Conservation (phyloP, 2,113 vertebrate species). For the Pseudopodoces humilis region DNA sequence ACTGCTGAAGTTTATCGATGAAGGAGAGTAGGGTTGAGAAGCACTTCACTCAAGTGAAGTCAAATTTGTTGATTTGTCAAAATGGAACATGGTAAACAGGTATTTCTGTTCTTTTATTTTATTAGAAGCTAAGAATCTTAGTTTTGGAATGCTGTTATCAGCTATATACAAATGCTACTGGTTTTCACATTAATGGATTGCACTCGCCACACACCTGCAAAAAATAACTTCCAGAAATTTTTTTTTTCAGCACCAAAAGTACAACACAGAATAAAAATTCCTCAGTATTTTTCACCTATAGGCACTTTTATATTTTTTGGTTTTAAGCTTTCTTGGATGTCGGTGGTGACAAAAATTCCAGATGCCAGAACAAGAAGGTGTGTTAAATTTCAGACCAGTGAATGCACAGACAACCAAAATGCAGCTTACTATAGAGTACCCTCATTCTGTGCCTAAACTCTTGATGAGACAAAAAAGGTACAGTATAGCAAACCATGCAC, state of each 20-base stretch:
- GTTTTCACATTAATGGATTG: neutral
- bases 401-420: neutral
- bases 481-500: neutral
- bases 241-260: neutral
- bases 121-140: neutral
- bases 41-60: neutral
- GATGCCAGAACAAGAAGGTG: neutral
- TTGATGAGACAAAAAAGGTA: neutral
- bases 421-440: neutral
- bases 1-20: neutral
- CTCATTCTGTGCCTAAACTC: neutral
- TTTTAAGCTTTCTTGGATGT: neutral
- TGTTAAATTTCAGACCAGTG: neutral
- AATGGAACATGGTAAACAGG: neutral
- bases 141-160: neutral
- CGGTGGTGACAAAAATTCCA: neutral
- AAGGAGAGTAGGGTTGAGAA: neutral
- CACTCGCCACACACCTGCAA: neutral
- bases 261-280: neutral
- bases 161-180: neutral
- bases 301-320: neutral
- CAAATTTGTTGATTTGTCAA: neutral
- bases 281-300: neutral
- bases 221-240: neutral
- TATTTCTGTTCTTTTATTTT: neutral